These are phyloP conservation scores for Chelon auratus DNA, from an alignment of 2,797 vertebrate species.

Conservation along the genomic window DNA sequence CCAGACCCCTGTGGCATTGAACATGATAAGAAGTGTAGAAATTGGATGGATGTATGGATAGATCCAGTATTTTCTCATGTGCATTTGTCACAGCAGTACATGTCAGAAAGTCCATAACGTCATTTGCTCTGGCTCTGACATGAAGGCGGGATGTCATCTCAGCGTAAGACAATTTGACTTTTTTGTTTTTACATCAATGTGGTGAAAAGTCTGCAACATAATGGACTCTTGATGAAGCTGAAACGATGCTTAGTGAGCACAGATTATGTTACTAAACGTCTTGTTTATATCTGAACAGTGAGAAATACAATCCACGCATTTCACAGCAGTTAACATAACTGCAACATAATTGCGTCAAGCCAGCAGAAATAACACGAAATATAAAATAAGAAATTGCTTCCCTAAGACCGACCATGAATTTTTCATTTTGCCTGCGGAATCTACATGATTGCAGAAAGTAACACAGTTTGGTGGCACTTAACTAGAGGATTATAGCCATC, in stretches of 20 bases:
- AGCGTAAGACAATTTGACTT: constrained; percentile 12
- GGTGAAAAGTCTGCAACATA: neutral
- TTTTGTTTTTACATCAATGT: neutral
- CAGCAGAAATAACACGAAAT: constrained; percentile 49
- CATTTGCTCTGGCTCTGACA: constrained; percentile 15
- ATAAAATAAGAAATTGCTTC: constrained; percentile 60
- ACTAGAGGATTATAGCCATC: constrained; percentile 81
- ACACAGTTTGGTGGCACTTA: constrained; percentile 83
- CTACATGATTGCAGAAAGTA: constrained; percentile 80
- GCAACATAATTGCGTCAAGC: constrained; percentile 52
- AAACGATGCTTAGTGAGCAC: constrained; percentile 5
- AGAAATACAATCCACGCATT: constrained; percentile 23
- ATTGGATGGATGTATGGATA: neutral
- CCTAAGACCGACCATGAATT: constrained; percentile 66
- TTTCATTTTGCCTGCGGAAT: constrained; percentile 79
- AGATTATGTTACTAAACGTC: constrained; percentile 3
- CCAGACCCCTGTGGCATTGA: neutral
- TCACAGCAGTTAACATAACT: constrained; percentile 53
- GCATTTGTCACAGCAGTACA: constrained; percentile 2
- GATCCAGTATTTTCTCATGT: constrained; percentile 24
- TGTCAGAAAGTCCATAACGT: constrained; percentile 19
- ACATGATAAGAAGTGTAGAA: constrained; percentile 5
- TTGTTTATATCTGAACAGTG: constrained; percentile 14
- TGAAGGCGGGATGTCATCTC: constrained; percentile 15
- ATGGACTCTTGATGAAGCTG: neutral